A percentile compares a stretch with the other conserved stretches of the same genome.
Evolutionary conservation across 64 coral and sea anemone species (phyloP).

Genomic region (Porites australiensis): DNA sequence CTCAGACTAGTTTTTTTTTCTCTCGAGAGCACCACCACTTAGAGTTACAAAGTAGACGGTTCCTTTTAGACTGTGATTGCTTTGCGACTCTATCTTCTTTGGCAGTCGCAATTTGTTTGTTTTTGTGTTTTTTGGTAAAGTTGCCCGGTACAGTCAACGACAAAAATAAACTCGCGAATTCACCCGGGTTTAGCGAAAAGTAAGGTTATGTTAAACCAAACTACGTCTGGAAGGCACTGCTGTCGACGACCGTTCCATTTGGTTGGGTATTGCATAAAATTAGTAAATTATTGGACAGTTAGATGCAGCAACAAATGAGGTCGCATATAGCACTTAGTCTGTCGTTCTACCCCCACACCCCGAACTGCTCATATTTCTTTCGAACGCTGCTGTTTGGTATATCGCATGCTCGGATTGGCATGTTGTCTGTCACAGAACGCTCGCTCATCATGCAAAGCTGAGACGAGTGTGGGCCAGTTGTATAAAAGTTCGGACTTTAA

Average conservation of each 20-base stretch:
- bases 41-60: not conserved
- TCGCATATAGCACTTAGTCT: not conserved
- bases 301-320: not conserved
- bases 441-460: constrained; percentile 26
- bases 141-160: not conserved
- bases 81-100: not conserved
- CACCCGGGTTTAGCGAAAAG: not conserved
- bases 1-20: constrained; percentile 6
- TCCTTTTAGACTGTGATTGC: not conserved
- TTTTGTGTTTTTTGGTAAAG: not conserved
- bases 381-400: not conserved
- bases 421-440: constrained; percentile 9
- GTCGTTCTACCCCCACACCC: constrained; percentile 32
- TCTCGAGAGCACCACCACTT: not conserved
- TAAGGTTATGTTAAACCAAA: not conserved
- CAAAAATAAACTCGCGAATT: constrained; percentile 1
- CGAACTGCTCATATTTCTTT: constrained; percentile 35
- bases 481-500: too few relatives aligned
- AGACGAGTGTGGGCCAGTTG: not conserved
- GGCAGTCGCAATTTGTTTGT: not conserved
- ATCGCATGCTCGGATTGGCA: not conserved
- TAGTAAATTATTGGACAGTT: constrained; percentile 37
- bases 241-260: not conserved
- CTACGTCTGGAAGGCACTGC: not conserved
- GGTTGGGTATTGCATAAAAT: constrained; percentile 33